Evolutionary conservation across 1,140 invertebrate species (phyloP).

Genomic region (Eumaeus atala): DNA sequence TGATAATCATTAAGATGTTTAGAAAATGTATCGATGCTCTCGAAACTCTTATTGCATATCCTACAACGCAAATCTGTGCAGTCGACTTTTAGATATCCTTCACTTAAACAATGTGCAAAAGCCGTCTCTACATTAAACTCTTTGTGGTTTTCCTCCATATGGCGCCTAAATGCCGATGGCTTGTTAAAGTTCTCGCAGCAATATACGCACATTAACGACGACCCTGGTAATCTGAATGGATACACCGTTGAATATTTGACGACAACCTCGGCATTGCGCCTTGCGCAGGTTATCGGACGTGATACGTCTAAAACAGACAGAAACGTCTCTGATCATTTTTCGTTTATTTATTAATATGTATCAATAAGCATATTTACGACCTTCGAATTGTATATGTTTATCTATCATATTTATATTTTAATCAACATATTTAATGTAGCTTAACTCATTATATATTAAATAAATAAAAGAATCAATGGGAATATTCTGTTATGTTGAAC

Average conservation of each 20-base stretch:
- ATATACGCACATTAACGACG: slow-evolving; percentile 42
- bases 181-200: slow-evolving; percentile 37
- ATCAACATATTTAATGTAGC: too few species aligned
- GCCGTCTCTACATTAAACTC: slow-evolving; percentile 30
- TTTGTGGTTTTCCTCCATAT: slow-evolving; percentile 37
- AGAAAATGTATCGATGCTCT: slow-evolving; percentile 26
- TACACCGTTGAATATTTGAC: slow-evolving; percentile 4
- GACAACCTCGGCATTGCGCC: slow-evolving; percentile 15
- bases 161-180: slow-evolving; percentile 30
- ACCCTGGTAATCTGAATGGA: slow-evolving; percentile 38
- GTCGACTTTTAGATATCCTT: slow-evolving; percentile 43
- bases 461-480: too few species aligned
- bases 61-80: slow-evolving; percentile 38
- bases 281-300: slow-evolving; percentile 28
- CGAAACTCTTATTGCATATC: slow-evolving; percentile 25
- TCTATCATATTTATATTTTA: too few species aligned
- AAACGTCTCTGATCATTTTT: slow-evolving; percentile 36
- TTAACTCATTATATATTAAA: too few species aligned
- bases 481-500: too few species aligned
- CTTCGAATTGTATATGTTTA: too few species aligned
- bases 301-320: slow-evolving; percentile 52
- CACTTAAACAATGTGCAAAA: slow-evolving; percentile 32
- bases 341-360: not conserved
- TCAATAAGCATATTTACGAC: not conserved
- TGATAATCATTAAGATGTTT: slow-evolving; percentile 38